Conservation (phyloP, 1,140 invertebrate genomes). For the Venturia canescens region DNA sequence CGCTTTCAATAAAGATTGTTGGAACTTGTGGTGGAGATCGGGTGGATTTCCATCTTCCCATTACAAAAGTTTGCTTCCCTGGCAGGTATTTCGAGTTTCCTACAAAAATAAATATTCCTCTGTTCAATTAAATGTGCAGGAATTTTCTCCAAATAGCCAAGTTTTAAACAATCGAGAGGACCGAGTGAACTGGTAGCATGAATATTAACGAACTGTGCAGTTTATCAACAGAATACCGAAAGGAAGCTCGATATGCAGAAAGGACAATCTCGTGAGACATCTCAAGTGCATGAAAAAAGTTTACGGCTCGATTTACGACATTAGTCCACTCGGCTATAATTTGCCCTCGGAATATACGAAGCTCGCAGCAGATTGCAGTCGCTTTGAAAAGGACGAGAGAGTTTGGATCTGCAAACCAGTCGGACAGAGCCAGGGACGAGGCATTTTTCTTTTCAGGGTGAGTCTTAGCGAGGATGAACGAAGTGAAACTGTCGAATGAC, state of each 20-base stretch:
- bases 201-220: conserved; percentile 69
- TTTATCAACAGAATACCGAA: conserved; percentile 91
- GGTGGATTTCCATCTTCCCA: conserved; percentile 83
- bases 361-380: conserved; percentile 85
- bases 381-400: conserved; percentile 70
- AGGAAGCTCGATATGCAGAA: conserved; percentile 87
- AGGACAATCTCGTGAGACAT: conserved; percentile 87
- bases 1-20: conserved; percentile 81
- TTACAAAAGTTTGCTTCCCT: conserved; percentile 83
- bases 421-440: conserved; percentile 88
- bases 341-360: conserved; percentile 91
- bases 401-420: conserved; percentile 94
- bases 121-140: no score
- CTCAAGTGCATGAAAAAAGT: conserved; percentile 89
- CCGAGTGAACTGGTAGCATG: neutral
- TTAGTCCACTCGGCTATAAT: conserved; percentile 89
- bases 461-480: conserved; percentile 56
- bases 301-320: conserved; percentile 89
- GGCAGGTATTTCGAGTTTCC: conserved; percentile 80
- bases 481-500: no score
- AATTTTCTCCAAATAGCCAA: no score
- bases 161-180: no score
- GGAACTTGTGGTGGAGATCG: conserved; percentile 92
- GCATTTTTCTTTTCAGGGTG: conserved; percentile 90
- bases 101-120: no score